These are phyloP conservation scores for Cheilosia scutellata DNA, from an alignment of 2,888 invertebrate genomes.

Conservation along the genomic window DNA sequence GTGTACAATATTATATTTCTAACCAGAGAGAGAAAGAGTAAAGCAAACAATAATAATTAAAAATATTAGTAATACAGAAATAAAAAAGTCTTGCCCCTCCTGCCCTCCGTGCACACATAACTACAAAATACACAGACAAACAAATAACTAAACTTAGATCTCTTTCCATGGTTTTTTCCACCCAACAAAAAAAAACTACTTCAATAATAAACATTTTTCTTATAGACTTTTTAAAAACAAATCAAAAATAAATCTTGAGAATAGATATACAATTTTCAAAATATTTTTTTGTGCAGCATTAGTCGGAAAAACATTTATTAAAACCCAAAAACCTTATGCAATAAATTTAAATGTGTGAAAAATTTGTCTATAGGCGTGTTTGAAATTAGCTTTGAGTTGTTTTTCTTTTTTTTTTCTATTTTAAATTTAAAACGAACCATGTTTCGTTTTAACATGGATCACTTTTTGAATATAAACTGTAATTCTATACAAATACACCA, in stretches of 20 bases:
- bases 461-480: not conserved
- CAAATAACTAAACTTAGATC: conserved; percentile 35
- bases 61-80: conserved; percentile 29
- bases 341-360: conserved; percentile 57
- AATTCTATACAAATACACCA: conserved; percentile 1
- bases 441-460: too few relatives aligned
- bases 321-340: conserved; percentile 27
- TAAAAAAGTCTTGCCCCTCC: conserved; percentile 61
- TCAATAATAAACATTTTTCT: conserved; percentile 49
- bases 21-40: conserved; percentile 42
- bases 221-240: conserved; percentile 50
- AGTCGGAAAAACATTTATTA: conserved; percentile 21
- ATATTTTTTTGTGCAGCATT: conserved; percentile 58
- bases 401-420: conserved; percentile 3
- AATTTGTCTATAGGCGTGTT: conserved; percentile 54
- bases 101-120: conserved; percentile 71
- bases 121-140: conserved; percentile 38
- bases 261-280: conserved; percentile 53
- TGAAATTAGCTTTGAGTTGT: conserved; percentile 38
- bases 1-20: conserved; percentile 62
- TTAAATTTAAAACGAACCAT: not conserved
- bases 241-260: conserved; percentile 35
- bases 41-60: conserved; percentile 40
- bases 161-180: conserved; percentile 61
- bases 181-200: conserved; percentile 26